Base-by-base conservation (phyloP, 1,140 invertebrate genomes). In the Ctenoplectra terminalis region DNA sequence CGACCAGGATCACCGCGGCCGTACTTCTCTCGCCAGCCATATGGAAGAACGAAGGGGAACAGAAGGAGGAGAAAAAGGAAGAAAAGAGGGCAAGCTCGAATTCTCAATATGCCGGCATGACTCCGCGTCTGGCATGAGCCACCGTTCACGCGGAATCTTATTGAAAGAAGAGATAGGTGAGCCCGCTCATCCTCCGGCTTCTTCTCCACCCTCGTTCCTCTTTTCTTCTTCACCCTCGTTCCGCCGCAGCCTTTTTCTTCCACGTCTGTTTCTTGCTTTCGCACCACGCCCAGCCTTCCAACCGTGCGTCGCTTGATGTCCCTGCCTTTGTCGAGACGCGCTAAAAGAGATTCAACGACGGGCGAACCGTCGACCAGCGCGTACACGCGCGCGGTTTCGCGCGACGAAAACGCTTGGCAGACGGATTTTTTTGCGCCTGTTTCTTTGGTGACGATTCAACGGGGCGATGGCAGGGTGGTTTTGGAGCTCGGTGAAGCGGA, bases 131-230 rank as follows among this genome's bases (percentile, higher is more conserved):
- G 84, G 83, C 81, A 83, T 90, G 89, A 88, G 80, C 79, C 83
- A 89, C 86, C 87, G 84, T 83, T 90, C 90, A 88, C 88, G 84
- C 71, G 89, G 89, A 90, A 90, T 90, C 85, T 90, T 90, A 91
- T 91, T 90, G 89, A 91, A 90, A 90, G 82, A 48, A 75, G 77
- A 90, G 88, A 91, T 91, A 91, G 69, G 69, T 81, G 79, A 63
- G 61, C 40, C 74, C 81, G 63, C 74, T 54, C 81, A 29, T 75
- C 71, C 82, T 70, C 64, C 37, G 15, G 34, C 72, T 66, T 52
- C 40, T 72, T 61, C 46, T 26, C n/a, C 63, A 54, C 54, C 43
- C 60, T 74, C 50, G 29, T 17, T 17, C 40, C 15, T 8, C 29
- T 40, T 29, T 34, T 60, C 56, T 31, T 40, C 56, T 8, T 73